Evolutionary conservation across 2,888 invertebrate genomes (phyloP).

Genomic region (Oxyteleia sp.): DNA sequence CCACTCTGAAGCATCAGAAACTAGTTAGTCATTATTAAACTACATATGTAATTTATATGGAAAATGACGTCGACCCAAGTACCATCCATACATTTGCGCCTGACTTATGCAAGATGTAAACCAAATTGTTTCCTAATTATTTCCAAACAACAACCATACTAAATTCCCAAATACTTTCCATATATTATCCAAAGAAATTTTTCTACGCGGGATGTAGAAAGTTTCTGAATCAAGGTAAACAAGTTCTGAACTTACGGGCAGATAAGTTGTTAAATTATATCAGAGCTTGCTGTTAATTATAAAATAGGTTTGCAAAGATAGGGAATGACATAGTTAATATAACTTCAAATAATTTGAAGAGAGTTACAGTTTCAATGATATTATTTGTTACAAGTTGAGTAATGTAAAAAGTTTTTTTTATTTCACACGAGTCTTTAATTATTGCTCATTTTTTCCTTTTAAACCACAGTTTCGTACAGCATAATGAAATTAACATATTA

Average conservation of each 20-base stretch:
- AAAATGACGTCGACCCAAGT: too few species aligned
- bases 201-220: neutral
- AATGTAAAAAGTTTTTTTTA: too few species aligned
- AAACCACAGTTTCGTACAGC: neutral
- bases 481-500: neutral
- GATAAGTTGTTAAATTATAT: slow-evolving; percentile 30
- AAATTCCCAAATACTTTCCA: too few species aligned
- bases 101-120: too few species aligned
- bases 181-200: too few species aligned
- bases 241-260: slow-evolving; percentile 29
- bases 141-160: too few species aligned
- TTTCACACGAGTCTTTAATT: slow-evolving; percentile 6
- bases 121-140: too few species aligned
- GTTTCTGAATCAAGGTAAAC: neutral
- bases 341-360: slow-evolving; percentile 24
- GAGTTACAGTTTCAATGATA: neutral
- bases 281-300: slow-evolving; percentile 34
- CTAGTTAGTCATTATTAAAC: too few species aligned
- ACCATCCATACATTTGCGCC: too few species aligned
- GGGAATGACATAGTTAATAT: slow-evolving; percentile 21
- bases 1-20: too few species aligned
- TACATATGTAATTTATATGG: too few species aligned
- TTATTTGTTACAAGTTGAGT: slow-evolving; percentile 3
- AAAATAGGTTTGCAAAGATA: slow-evolving; percentile 38
- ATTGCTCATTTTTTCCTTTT: neutral